Evolutionary conservation across 2,797 vertebrate genomes (phyloP), one percentile per base, ranked within the genome.

Genomic region (Odontamblyopus lacepedii): DNA sequence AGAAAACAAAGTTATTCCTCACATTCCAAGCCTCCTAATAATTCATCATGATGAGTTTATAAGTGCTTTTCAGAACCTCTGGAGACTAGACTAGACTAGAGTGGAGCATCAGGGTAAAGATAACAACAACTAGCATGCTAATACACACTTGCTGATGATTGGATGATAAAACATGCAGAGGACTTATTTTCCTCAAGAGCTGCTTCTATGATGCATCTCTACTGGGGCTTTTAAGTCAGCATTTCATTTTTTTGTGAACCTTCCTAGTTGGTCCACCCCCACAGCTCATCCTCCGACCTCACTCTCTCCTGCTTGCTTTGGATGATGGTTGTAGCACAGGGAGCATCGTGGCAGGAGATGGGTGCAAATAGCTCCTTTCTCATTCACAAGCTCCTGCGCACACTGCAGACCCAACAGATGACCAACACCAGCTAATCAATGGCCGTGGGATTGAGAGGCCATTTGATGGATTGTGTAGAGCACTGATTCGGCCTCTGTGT

Each of bases 371-470:
- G 71, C 61, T 66, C 60, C 71, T 78, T 84, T 79, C 79, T 78
- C 70, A 83, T 70, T 71, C 74, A 44, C 67, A 41, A 66, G 18
- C 76, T 74, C 71, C 82, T 1, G 69, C 79, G 6, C 62, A 23
- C n/a, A 81, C 78, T 84, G 85, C 72, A 79, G 76, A 75, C 69
- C 69, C 79, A 38, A 63, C 73, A 62, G 83, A 72, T 72, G 51
- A 79, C 75, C 73, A 81, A 84, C 84, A 82, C 80, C 80, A 72
- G 76, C 85, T 87, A 83, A 87, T 91, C 89, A 88, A 78, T 83
- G 80, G 68, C 62, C 16, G n/a, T 9, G 50, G 69, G 72, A 78
- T 87, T 87, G 78, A 71, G 82, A 82, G 76, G 80, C 75, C 76
- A 70, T 88, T 90, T 83, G 86, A 84, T 83, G 85, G 84, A 79